Percentiles rank a stretch among this genome's conserved stretches.
Evolutionary conservation across 2,888 invertebrate species (phyloP).

Genomic region (Leptopilina myrica): DNA sequence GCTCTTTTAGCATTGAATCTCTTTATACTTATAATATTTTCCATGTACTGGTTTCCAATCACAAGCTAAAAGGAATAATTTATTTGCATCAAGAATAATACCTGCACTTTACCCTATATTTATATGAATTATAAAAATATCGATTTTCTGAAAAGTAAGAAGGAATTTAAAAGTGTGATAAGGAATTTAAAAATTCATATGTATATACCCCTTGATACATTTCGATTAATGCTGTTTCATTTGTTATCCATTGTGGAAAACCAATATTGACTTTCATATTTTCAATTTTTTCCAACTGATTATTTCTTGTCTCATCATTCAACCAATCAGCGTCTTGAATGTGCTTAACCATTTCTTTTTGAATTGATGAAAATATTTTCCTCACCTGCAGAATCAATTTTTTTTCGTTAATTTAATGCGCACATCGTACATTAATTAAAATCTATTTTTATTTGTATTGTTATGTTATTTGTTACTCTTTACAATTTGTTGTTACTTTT

Average conservation of each 20-base stretch:
- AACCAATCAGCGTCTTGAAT: conserved; percentile 14
- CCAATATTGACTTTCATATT: conserved; percentile 1
- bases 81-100: neutral
- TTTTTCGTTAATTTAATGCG: neutral
- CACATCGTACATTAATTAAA: no score
- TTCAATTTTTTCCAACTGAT: neutral
- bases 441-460: no score
- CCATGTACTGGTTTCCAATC: neutral
- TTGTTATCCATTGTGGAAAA: neutral
- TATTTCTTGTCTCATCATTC: neutral
- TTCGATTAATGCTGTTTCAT: neutral
- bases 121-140: neutral
- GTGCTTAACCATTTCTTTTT: neutral
- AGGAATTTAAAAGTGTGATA: no score
- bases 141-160: neutral
- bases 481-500: no score
- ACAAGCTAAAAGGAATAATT: neutral
- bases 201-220: neutral
- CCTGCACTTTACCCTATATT: no score
- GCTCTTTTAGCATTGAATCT: neutral
- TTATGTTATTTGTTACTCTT: no score
- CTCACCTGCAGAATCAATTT: neutral
- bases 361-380: neutral
- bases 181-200: neutral
- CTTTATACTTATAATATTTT: neutral